phyloP scores from a whole-genome alignment of 2,888 invertebrate genomes.

The Pteria penguin region DNA sequence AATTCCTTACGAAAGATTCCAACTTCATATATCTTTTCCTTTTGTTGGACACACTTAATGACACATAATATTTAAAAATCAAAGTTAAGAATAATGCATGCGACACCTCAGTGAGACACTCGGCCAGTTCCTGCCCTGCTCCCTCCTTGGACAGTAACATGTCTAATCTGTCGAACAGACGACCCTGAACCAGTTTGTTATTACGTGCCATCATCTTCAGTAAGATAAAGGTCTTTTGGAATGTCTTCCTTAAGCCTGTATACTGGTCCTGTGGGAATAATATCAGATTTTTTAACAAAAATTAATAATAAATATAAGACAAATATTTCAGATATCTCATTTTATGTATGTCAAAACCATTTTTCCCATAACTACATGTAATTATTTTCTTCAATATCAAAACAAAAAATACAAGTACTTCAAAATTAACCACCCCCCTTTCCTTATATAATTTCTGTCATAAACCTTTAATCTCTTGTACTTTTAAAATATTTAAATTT shows the following conservation, averaged over 20 bases:
- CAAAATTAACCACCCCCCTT: too few species aligned
- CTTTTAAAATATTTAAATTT: too few species aligned
- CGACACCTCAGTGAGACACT: slow-evolving; percentile 70
- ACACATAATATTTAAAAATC: too few species aligned
- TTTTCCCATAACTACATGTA: neutral
- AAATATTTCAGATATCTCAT: neutral
- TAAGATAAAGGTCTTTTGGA: slow-evolving; percentile 73
- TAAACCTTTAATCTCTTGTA: too few species aligned
- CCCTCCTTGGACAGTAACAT: slow-evolving; percentile 74
- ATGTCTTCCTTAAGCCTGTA: slow-evolving; percentile 68
- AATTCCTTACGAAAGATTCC: too few species aligned
- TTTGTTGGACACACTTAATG: too few species aligned
- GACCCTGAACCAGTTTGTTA: slow-evolving; percentile 74
- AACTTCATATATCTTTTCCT: too few species aligned
- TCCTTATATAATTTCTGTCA: too few species aligned
- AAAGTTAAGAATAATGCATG: neutral
- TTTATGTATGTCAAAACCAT: neutral
- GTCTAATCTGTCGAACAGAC: slow-evolving; percentile 77
- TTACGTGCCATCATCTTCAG: slow-evolving; percentile 71
- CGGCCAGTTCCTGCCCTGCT: slow-evolving; percentile 73
- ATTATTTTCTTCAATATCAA: neutral
- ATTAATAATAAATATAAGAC: neutral
- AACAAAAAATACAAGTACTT: too few species aligned
- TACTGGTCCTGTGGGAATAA: slow-evolving; percentile 77
- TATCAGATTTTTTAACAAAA: too few species aligned